phyloP scores from a whole-genome alignment of 1,140 invertebrate species.

The Aphelinus atriplicis region DNA sequence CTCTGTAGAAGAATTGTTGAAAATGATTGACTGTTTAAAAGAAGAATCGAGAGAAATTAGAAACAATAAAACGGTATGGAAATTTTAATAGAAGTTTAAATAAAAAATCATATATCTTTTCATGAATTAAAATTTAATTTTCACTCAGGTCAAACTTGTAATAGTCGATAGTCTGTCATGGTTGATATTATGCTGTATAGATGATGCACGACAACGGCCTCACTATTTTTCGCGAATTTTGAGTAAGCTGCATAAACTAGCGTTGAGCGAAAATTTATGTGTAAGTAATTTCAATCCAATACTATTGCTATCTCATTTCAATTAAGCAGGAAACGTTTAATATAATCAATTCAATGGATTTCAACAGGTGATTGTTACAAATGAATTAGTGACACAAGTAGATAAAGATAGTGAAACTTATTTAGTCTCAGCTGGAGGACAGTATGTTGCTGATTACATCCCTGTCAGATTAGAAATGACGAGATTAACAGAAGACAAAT shows the following conservation, averaged over 20 bases:
- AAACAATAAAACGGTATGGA: conserved; percentile 31
- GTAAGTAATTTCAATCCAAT: conserved; percentile 43
- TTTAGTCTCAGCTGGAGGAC: conserved; percentile 52
- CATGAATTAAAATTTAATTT: no score
- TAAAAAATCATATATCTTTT: no score
- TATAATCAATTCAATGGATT: no score
- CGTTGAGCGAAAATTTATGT: conserved; percentile 42
- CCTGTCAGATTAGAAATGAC: conserved; percentile 48
- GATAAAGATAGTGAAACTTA: conserved; percentile 44
- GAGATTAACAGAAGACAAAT: conserved; percentile 45
- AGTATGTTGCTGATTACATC: conserved; percentile 49
- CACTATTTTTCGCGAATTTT: conserved; percentile 52
- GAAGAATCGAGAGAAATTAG: conserved; percentile 28
- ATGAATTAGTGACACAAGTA: conserved; percentile 52
- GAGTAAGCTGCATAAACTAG: conserved; percentile 47
- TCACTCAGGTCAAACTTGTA: not conserved
- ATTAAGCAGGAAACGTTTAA: no score
- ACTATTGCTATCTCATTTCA: no score
- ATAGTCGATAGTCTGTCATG: conserved; percentile 57
- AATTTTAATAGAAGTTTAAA: conserved; percentile 28
- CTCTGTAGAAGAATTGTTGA: conserved; percentile 48
- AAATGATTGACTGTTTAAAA: conserved; percentile 43
- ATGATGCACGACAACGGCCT: conserved; percentile 46
- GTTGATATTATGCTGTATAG: conserved; percentile 47
- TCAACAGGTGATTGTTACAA: conserved; percentile 50